Base-by-base conservation (phyloP, 2,888 invertebrate genomes). In the Liposcelis brunnea region DNA sequence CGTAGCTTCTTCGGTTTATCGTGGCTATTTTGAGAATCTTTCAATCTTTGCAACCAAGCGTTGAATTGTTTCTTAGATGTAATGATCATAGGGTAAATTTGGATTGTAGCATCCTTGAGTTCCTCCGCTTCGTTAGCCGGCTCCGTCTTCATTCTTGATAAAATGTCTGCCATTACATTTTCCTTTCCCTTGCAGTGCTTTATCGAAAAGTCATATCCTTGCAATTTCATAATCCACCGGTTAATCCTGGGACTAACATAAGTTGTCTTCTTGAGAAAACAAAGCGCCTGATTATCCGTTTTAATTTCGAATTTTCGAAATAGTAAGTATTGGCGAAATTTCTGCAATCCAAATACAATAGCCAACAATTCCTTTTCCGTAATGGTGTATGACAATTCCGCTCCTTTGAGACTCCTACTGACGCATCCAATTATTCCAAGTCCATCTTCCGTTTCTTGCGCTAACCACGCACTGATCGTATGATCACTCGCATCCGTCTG, bases 211-310 rank as follows among this genome's bases (percentile, higher is more conserved):
- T 48, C 14, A 37, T 33, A 46, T 37, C 43, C 43, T 32, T 49
- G 47, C 7, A 51, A 32, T n/a, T 35, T 47, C 16, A 51, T 32
- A 10, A 49, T 45, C 48, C 50, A 52, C 16, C 49, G 42, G 8
- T 47, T 44, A 14, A 49, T 36, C 6, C 51, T 33, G 8, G 49
- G 31, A 10, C 37, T 40, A 31, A 43, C 15, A n/a, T 49, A 38
- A 34, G 42, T 47, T 15, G 47, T 48, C 3, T n/a, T 34, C 8
- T 33, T 19, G 19, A 51, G 8, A 36, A 49, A 43, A 15, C 15
- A 10, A 46, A 50, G 35, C 3, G 52, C 35, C 31, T 49, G 49
- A 31, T 52, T 47, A 34, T 52, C 51, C 1, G 46, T 49, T 14
- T 49, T 11, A 14, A 51, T 18, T 1, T 31, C 44, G 11, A 52